phyloP scores from a whole-genome alignment of 2,113 vertebrate species.

The Mionectes macconnelli region DNA sequence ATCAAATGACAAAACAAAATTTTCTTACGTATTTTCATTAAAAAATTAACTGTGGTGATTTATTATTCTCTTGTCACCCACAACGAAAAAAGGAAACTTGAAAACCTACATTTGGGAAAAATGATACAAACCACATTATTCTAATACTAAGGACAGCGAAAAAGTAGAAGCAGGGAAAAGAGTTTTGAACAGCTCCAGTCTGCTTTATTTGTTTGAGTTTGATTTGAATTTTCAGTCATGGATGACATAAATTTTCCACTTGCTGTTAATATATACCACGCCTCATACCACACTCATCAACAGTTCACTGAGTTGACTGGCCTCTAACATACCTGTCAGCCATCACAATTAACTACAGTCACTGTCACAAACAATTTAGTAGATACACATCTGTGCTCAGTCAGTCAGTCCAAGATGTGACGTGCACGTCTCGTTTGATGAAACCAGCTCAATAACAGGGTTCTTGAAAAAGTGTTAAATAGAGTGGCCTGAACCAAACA shows the following conservation, averaged over 20 bases:
- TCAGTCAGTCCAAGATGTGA: slow-evolving; percentile 25
- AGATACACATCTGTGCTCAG: slow-evolving; percentile 28
- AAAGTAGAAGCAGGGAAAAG: neutral
- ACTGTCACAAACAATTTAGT: slow-evolving; percentile 45
- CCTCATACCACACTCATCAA: slow-evolving; percentile 13
- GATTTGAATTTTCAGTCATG: slow-evolving; percentile 2
- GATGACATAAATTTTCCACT: slow-evolving; percentile 1
- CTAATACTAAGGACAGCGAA: neutral
- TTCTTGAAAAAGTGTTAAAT: neutral
- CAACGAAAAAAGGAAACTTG: neutral
- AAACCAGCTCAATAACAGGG: neutral
- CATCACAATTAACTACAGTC: slow-evolving; percentile 56
- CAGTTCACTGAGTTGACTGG: slow-evolving; percentile 31
- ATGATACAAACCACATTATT: neutral
- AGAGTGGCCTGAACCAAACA: neutral
- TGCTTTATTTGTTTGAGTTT: neutral
- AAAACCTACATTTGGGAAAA: neutral
- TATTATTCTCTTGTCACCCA: neutral
- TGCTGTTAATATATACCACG: neutral
- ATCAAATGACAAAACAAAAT: neutral
- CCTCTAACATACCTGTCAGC: slow-evolving; percentile 36
- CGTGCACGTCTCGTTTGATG: slow-evolving; percentile 19
- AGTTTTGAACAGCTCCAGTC: neutral
- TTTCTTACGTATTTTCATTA: neutral
- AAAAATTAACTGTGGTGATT: neutral